Evolutionary conservation across 2,113 vertebrate species (phyloP).

Genomic region (Pionites leucogaster): DNA sequence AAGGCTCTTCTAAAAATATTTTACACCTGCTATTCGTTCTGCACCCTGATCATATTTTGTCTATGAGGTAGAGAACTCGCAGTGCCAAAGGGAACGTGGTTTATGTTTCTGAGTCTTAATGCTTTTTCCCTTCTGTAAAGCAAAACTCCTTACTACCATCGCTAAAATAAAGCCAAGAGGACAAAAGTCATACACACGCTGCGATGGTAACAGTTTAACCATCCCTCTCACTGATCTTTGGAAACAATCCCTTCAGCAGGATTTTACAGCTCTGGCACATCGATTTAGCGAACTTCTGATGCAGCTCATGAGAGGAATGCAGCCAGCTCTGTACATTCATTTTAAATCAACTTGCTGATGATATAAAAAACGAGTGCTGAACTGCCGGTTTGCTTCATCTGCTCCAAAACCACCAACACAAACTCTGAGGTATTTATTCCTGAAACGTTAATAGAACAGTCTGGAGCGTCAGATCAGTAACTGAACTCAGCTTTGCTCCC

Average conservation of each 20-base stretch:
- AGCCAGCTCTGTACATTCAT: conserved; percentile 55
- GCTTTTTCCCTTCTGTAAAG: conserved; percentile 65
- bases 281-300: conserved; percentile 56
- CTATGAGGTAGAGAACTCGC: conserved; percentile 61
- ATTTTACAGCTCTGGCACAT: conserved; percentile 54
- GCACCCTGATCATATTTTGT: conserved; percentile 74
- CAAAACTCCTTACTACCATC: conserved; percentile 47
- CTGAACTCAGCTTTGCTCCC: conserved; percentile 35
- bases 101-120: conserved; percentile 62
- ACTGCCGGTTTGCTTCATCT: conserved; percentile 56
- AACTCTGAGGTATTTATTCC: conserved; percentile 56
- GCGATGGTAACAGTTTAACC: neutral
- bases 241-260: conserved; percentile 52
- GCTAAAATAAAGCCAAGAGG: conserved; percentile 46
- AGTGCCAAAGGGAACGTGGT: conserved; percentile 54
- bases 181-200: neutral
- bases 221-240: conserved; percentile 14
- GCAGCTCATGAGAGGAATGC: conserved; percentile 61
- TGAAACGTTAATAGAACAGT: conserved; percentile 45
- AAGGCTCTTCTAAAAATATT: conserved; percentile 78
- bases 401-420: conserved; percentile 59
- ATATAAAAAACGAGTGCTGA: conserved; percentile 66
- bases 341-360: conserved; percentile 75
- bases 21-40: conserved; percentile 69
- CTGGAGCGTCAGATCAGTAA: neutral